Conservation (phyloP, 2,888 invertebrate species). For the Dynastes grantii region DNA sequence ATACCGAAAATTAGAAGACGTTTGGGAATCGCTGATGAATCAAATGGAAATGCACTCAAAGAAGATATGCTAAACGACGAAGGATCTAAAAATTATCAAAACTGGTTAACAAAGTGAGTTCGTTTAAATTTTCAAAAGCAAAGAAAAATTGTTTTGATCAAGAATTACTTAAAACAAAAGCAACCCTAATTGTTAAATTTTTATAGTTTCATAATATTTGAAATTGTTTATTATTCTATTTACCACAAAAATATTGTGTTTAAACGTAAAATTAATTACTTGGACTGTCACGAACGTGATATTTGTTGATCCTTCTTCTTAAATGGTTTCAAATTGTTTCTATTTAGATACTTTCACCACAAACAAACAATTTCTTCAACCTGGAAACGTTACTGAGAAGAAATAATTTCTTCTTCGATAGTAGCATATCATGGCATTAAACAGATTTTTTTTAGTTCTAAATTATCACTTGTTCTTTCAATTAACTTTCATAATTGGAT, state of each 20-base stretch:
- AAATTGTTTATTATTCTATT: too few species aligned
- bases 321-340: not conserved
- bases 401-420: too few species aligned
- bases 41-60: slow-evolving; percentile 22
- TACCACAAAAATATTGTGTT: too few species aligned
- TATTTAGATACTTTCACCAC: not conserved
- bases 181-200: too few species aligned
- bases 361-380: slow-evolving; percentile 4
- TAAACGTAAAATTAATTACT: too few species aligned
- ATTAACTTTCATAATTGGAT: too few species aligned
- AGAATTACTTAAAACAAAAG: not conserved
- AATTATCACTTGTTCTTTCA: too few species aligned
- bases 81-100: slow-evolving; percentile 82
- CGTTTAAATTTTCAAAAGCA: not conserved
- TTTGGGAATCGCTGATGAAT: slow-evolving; percentile 46
- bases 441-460: too few species aligned
- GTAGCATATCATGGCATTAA: too few species aligned
- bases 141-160: slow-evolving; percentile 8
- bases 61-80: slow-evolving; percentile 76
- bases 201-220: too few species aligned
- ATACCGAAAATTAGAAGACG: slow-evolving; percentile 70
- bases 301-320: not conserved
- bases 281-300: too few species aligned
- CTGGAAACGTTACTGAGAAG: not conserved
- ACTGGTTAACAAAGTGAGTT: slow-evolving; percentile 82